phyloP scores from a whole-genome alignment of 1,140 invertebrate species.

The Brachionus asplanchnoidis region DNA sequence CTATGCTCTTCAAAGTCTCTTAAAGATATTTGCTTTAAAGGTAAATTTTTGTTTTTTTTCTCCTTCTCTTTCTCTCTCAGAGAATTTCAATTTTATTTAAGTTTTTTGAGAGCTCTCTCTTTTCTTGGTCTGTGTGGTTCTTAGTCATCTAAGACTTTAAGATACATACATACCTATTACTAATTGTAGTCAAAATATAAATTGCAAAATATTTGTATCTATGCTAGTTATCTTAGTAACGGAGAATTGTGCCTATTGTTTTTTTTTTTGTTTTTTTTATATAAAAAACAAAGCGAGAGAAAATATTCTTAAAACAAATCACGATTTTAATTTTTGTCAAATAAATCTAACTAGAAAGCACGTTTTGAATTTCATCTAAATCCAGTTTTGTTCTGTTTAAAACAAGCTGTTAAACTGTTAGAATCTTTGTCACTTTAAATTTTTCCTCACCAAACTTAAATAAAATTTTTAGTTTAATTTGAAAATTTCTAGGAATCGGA shows the following conservation, averaged over 20 bases:
- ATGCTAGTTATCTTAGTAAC: conserved; percentile 35
- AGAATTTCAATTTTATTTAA: neutral
- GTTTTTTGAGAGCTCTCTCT: neutral
- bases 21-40: neutral
- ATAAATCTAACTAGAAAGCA: neutral
- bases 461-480: neutral
- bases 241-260: neutral
- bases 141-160: conserved; percentile 14
- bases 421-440: neutral
- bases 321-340: conserved; percentile 4
- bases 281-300: neutral
- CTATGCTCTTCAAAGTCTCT: neutral
- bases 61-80: neutral
- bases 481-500: neutral
- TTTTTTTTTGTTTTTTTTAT: neutral
- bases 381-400: neutral
- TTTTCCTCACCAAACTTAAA: neutral
- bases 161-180: neutral
- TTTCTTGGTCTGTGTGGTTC: neutral
- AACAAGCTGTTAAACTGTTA: neutral
- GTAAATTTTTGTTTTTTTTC: neutral
- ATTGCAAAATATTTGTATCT: conserved; percentile 36
- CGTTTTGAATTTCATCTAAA: neutral
- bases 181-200: conserved; percentile 26
- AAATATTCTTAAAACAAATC: conserved; percentile 5